Evolutionary conservation across 2,888 invertebrate species (phyloP), one percentile per base, ranked within the genome.

Genomic region (Agrotis segetum): DNA sequence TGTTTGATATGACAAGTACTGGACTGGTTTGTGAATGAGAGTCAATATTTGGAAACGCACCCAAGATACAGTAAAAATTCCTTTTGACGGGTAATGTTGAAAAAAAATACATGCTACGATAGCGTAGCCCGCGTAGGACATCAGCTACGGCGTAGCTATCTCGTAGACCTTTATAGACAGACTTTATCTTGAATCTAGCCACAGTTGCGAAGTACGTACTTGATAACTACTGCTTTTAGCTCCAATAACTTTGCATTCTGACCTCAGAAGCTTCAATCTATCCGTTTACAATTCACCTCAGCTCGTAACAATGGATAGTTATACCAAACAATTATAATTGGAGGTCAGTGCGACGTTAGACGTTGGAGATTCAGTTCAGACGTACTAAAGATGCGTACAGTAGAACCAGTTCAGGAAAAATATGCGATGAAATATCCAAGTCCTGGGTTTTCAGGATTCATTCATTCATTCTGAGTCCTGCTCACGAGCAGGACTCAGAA

Each of bases 301-400:
- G 73, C n/a, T 72, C 34, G 47, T 71, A 52, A 79, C 79, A 82
- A 72, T 68, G 47, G 53, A 67, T 67, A 63, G 83, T 79, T 73
- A 44, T 53, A 66, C 34, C 52, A 79, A 67, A 63, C 65, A 79
- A 73, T 79, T 79, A 82, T 79, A 79, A 82, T 83, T 79, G 74
- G 79, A 79, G 83, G 79, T 83, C 79, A 83, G 67, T 52, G 72
- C 60, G 56, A 82, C 56, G 66, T 61, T 67, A 34, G 83, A 72
- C 17, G 61, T 34, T n/a, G 53, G 60, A 61, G 63, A 82, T 72
- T 79, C 63, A 72, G 52, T 60, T n/a, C 13, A 58, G 17, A 9
- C 55, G 29, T 6, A 50, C 0, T n/a, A 3, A 2, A 61, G 21
- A 1, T 9, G 9, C 44, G 9, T 13, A 2, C 50, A 78, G 21